Evolutionary conservation across 2,888 invertebrate species (phyloP).

Genomic region (Dichetophora obliterata): DNA sequence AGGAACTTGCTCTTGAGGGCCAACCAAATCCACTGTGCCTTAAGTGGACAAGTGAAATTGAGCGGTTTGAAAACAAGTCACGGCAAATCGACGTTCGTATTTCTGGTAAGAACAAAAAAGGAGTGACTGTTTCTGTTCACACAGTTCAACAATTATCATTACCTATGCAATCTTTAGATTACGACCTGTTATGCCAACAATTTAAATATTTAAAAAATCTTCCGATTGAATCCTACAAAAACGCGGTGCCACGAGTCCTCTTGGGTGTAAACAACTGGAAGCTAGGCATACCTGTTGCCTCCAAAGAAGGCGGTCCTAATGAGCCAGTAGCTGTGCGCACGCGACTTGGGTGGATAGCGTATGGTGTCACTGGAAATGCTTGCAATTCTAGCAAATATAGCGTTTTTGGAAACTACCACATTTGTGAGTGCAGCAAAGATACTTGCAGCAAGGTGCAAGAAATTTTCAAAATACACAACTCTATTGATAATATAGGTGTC

Average conservation of each 20-base stretch:
- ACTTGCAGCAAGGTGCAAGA: neutral
- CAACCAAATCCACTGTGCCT: slow-evolving; percentile 8
- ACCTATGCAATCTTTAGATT: slow-evolving; percentile 16
- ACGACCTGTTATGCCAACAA: slow-evolving; percentile 15
- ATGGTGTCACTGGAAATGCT: no score
- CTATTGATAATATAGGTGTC: neutral
- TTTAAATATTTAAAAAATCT: slow-evolving; percentile 16
- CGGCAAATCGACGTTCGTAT: slow-evolving; percentile 11
- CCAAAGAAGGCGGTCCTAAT: no score
- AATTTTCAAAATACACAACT: neutral
- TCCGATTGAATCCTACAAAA: slow-evolving; percentile 12
- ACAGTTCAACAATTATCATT: no score
- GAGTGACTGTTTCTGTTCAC: neutral
- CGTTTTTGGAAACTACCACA: no score
- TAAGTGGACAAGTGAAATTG: neutral
- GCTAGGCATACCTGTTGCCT: no score
- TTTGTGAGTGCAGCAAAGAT: no score
- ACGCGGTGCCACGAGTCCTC: slow-evolving; percentile 11
- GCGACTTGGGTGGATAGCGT: no score
- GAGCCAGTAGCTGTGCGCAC: no score
- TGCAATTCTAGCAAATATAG: no score
- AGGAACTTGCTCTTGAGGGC: neutral
- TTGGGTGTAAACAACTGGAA: no score
- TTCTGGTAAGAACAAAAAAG: slow-evolving; percentile 6
- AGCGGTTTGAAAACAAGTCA: slow-evolving; percentile 12